phyloP scores from a whole-genome alignment of 2,797 vertebrate species.

The Parotocinclus haroldoi region DNA sequence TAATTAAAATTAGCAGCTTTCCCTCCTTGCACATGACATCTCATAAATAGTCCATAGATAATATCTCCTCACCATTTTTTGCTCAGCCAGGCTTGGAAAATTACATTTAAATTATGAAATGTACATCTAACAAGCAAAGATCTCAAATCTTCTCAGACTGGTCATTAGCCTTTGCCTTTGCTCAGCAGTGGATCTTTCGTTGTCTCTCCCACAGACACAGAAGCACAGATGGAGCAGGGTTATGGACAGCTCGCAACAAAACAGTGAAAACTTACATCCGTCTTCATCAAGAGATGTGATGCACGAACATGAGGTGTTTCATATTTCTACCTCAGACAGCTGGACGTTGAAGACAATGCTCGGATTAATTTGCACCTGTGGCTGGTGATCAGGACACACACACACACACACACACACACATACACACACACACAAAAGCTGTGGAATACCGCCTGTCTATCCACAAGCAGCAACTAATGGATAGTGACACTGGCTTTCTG shows the following conservation, averaged over 20 bases:
- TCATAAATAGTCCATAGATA: slow-evolving; percentile 70
- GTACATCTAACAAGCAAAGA: slow-evolving; percentile 67
- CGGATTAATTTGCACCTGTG: slow-evolving; percentile 48
- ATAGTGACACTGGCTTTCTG: slow-evolving; percentile 40
- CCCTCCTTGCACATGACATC: slow-evolving; percentile 54
- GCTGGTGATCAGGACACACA: slow-evolving; percentile 23
- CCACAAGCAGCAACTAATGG: slow-evolving; percentile 38
- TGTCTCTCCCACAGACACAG: slow-evolving; percentile 5
- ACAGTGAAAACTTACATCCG: slow-evolving; percentile 49
- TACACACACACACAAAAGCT: slow-evolving; percentile 4
- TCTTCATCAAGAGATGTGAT: slow-evolving; percentile 53
- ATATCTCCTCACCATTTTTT: slow-evolving; percentile 64
- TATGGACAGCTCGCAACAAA: slow-evolving; percentile 31
- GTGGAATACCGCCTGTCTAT: slow-evolving; percentile 39
- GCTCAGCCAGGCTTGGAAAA: slow-evolving; percentile 49
- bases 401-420: background rate
- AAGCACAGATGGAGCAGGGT: slow-evolving; percentile 37
- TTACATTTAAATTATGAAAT: slow-evolving; percentile 61
- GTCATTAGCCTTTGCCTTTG: slow-evolving; percentile 14
- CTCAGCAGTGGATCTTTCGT: slow-evolving; percentile 26
- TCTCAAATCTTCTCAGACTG: slow-evolving; percentile 37
- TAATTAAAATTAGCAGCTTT: slow-evolving; percentile 62
- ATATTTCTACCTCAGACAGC: slow-evolving; percentile 40
- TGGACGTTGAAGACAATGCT: slow-evolving; percentile 38
- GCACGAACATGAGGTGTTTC: slow-evolving; percentile 45